phyloP scores from a whole-genome alignment of 2,888 invertebrate genomes.

The Philopedon plagiatum region DNA sequence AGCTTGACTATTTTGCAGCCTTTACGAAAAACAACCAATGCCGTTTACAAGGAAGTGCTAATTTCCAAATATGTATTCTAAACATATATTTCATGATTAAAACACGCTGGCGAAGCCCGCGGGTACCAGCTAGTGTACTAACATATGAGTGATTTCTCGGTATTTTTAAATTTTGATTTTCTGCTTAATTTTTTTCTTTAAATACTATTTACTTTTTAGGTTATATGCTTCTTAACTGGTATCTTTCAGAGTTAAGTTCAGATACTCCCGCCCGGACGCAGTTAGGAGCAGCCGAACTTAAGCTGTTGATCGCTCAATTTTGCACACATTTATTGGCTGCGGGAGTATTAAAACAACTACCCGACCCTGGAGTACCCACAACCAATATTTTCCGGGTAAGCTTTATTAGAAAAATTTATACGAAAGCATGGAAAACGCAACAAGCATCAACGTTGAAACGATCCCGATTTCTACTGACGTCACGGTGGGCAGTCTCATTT shows the following conservation, averaged over 20 bases:
- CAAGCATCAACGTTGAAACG: too few relatives aligned
- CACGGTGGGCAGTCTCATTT: too few relatives aligned
- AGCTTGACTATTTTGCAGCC: too few relatives aligned
- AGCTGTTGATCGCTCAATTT: conserved; percentile 84
- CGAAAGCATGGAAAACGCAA: background rate
- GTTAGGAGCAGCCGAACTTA: conserved; percentile 79
- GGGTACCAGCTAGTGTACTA: too few relatives aligned
- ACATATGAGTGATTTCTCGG: too few relatives aligned
- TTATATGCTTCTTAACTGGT: conserved; percentile 93
- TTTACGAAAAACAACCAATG: too few relatives aligned
- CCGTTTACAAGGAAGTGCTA: too few relatives aligned
- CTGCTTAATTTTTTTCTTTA: background rate
- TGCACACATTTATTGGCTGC: conserved; percentile 90
- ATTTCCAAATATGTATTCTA: too few relatives aligned
- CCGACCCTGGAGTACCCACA: conserved; percentile 79
- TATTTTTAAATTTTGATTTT: too few relatives aligned
- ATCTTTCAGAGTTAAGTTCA: conserved; percentile 78
- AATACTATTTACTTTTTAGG: conserved; percentile 72
- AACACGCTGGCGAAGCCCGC: too few relatives aligned
- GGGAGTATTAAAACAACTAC: conserved; percentile 86
- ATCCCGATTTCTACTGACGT: too few relatives aligned
- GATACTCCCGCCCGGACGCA: conserved; percentile 79
- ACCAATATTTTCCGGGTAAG: conserved; percentile 81
- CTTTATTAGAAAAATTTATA: background rate
- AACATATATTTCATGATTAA: too few relatives aligned